Evolutionary conservation across 2,113 vertebrate genomes (phyloP), one percentile per base, ranked within the genome.

Genomic region (Delphinapterus leucas): DNA sequence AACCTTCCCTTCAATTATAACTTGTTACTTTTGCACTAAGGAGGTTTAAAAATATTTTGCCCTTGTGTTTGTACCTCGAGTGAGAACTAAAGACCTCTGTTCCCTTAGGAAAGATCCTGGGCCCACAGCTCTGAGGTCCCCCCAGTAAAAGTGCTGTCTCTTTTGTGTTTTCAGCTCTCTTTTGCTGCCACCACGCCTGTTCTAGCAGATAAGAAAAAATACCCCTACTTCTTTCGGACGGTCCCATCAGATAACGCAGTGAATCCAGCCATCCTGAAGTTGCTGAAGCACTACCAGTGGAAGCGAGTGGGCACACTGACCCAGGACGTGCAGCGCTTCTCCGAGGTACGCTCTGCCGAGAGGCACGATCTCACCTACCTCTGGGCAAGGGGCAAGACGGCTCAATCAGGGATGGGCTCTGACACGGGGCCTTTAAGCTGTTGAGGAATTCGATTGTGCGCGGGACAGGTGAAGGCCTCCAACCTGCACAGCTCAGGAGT

Each of bases 201-300:
- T 38, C 76, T 99, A 98, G 99, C 99, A 7, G 99, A 99, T 98
- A 99, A 99, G 99, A 99, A 99, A 98, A 99, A 99, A 97, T 99
- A 99, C 95, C 99, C 99, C 71, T 99, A 99, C 98, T 99, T 99
- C 99, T 99, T 99, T 98, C 99, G 99, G 98, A 99, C 99, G 0
- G 99, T 99, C 95, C 99, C 99, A 0, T 99, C 99, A 23, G 99
- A 99, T 98, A 99, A 99, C 11, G 99, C 99, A 0, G 99, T 99
- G 97, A 99, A 99, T 95, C 99, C 99, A 2, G 99, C 99, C 68
- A 99, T 99, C 94, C 98, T 99, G 92, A 99, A 99, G 98, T 98
- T 99, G 95, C 99, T 99, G 70, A 99, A 99, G 98, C 98, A 98
- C 98, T 99, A 99, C 98, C 99, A 99, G 93, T 99, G 99, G 99